A percentile compares a stretch with the other conserved stretches of the same genome.
These are phyloP conservation scores for Dicyrtoma fusca DNA, from an alignment of 2,888 invertebrate species.

Conservation along the genomic window DNA sequence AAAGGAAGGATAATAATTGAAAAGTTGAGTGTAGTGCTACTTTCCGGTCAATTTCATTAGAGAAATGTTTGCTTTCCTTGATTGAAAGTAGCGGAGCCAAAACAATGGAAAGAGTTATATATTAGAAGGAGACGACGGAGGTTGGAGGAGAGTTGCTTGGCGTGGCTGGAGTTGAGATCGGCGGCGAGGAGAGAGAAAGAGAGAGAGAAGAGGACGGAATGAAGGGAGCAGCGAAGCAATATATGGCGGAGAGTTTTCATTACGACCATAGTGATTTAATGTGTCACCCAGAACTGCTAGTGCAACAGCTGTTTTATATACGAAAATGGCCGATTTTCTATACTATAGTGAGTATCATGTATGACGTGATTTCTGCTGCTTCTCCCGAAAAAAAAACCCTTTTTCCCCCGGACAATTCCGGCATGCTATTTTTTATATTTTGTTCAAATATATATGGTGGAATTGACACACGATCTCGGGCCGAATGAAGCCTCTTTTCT, in stretches of 20 bases:
- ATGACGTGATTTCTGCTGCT: constrained; percentile 29
- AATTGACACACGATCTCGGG: constrained; percentile 50
- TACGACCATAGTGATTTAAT: constrained; percentile 57
- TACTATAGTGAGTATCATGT: constrained; percentile 36
- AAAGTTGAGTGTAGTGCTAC: constrained; percentile 49
- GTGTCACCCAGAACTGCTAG: constrained; percentile 56
- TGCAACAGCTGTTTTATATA: constrained; percentile 57
- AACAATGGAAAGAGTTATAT: constrained; percentile 51
- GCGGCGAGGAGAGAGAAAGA: constrained; percentile 26
- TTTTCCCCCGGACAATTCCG: constrained; percentile 41
- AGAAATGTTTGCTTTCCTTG: constrained; percentile 56
- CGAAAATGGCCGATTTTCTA: constrained; percentile 56
- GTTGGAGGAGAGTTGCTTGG: constrained; percentile 20
- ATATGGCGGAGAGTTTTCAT: constrained; percentile 54
- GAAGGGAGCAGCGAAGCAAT: constrained; percentile 30
- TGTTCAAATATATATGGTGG: constrained; percentile 38
- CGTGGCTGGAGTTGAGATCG: neutral
- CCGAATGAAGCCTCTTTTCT: constrained; percentile 52
- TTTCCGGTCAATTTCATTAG: constrained; percentile 56
- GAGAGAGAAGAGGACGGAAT: constrained; percentile 13
- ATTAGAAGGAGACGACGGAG: constrained; percentile 33
- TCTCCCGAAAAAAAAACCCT: constrained; percentile 31
- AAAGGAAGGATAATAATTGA: constrained; percentile 48
- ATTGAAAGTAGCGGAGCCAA: constrained; percentile 53
- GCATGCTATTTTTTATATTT: constrained; percentile 27